Conservation (phyloP, 2,113 vertebrate species). For the Acanthochromis polyacanthus region DNA sequence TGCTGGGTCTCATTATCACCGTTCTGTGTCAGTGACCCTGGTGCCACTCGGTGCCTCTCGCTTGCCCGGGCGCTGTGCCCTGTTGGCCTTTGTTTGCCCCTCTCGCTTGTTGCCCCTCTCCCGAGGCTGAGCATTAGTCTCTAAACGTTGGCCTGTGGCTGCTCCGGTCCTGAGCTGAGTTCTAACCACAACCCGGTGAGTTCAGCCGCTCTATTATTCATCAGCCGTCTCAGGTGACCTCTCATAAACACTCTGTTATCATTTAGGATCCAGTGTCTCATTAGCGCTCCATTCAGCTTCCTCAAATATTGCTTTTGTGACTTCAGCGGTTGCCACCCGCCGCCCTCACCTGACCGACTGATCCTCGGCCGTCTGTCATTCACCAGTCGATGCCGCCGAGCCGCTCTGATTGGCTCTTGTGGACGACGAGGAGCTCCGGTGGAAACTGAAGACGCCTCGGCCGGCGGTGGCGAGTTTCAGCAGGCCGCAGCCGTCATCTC, state of each 20-base stretch:
- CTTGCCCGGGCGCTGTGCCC: conserved; percentile 38
- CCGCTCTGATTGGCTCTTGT: conserved; percentile 2
- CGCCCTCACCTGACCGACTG: conserved; percentile 31
- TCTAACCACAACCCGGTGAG: conserved; percentile 34
- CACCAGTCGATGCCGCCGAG: background rate
- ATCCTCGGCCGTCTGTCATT: conserved; percentile 49
- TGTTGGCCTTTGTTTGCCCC: conserved; percentile 61
- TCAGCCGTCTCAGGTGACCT: conserved; percentile 67
- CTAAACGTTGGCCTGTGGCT: conserved; percentile 28
- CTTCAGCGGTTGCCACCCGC: conserved; percentile 15
- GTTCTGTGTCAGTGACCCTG: conserved; percentile 32
- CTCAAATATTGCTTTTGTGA: conserved; percentile 65
- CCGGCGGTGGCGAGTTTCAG: conserved; percentile 59
- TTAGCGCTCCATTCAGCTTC: conserved; percentile 70
- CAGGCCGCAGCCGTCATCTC: conserved; percentile 53
- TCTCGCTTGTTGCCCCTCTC: conserved; percentile 33
- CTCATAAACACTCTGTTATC: conserved; percentile 79
- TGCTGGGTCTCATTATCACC: conserved; percentile 46
- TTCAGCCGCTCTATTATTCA: conserved; percentile 78
- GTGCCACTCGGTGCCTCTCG: conserved; percentile 7
- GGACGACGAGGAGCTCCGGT: background rate
- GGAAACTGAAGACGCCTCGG: conserved; percentile 59
- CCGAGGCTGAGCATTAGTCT: conserved; percentile 5
- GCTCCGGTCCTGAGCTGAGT: conserved; percentile 30
- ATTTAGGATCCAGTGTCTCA: conserved; percentile 82